These are phyloP conservation scores for Potamarius usumacintae DNA, from an alignment of 2,113 vertebrate genomes.

Conservation along the genomic window DNA sequence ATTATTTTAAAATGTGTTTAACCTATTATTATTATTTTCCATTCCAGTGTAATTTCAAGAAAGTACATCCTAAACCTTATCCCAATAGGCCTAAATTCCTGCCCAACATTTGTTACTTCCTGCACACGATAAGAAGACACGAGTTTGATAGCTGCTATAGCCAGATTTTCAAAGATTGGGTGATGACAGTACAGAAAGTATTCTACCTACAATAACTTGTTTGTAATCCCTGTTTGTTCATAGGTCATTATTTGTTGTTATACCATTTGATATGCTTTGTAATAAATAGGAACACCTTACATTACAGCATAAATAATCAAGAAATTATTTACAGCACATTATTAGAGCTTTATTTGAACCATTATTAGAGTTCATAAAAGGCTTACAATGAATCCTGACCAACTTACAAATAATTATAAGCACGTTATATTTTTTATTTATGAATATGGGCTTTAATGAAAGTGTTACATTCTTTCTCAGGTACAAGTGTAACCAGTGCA, in stretches of 20 bases:
- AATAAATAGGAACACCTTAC: neutral
- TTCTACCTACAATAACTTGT: neutral
- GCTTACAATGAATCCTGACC: neutral
- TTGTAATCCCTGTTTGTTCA: neutral
- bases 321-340: neutral
- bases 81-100: neutral
- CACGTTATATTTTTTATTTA: neutral
- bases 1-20: neutral
- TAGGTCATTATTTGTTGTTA: neutral
- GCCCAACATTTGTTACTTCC: neutral
- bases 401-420: neutral
- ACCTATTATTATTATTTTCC: neutral
- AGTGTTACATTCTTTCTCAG: slow-evolving; percentile 60
- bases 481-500: slow-evolving; percentile 92
- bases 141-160: neutral
- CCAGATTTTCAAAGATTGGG: neutral
- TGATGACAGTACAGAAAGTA: neutral
- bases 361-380: neutral
- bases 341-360: neutral
- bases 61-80: neutral
- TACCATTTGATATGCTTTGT: neutral
- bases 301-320: neutral
- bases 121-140: neutral
- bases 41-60: neutral
- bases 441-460: neutral